Conservation (phyloP, 2,113 vertebrate species). For the Thymallus thymallus region DNA sequence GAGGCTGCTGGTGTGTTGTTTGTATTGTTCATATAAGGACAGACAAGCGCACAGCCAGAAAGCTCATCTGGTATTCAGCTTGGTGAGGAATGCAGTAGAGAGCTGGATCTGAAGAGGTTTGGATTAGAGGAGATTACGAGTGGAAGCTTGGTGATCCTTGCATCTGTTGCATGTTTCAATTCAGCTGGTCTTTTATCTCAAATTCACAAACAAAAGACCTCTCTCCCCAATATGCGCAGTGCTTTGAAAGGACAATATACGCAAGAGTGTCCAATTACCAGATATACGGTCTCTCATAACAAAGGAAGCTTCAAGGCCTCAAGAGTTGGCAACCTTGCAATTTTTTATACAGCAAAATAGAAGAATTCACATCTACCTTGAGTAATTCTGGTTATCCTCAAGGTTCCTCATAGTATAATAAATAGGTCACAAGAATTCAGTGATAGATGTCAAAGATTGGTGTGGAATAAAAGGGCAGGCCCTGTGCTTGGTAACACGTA, state of each 20-base stretch:
- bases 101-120: constrained; percentile 5
- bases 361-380: too few species aligned
- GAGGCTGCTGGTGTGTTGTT: background rate
- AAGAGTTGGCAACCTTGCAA: background rate
- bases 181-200: background rate
- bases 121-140: constrained; percentile 40
- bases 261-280: background rate
- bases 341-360: background rate
- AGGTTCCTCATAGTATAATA: background rate
- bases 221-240: background rate
- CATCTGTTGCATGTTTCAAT: constrained; percentile 26
- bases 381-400: background rate
- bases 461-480: background rate
- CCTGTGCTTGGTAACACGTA: background rate
- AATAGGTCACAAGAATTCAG: background rate
- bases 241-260: background rate
- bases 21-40: background rate
- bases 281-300: background rate
- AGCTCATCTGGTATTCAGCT: constrained; percentile 34
- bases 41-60: background rate
- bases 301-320: background rate
- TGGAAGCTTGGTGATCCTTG: constrained; percentile 27
- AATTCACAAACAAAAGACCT: background rate
- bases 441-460: background rate
- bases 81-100: background rate